These are phyloP conservation scores for Apis florea DNA, from an alignment of 1,140 invertebrate species.

Conservation along the genomic window DNA sequence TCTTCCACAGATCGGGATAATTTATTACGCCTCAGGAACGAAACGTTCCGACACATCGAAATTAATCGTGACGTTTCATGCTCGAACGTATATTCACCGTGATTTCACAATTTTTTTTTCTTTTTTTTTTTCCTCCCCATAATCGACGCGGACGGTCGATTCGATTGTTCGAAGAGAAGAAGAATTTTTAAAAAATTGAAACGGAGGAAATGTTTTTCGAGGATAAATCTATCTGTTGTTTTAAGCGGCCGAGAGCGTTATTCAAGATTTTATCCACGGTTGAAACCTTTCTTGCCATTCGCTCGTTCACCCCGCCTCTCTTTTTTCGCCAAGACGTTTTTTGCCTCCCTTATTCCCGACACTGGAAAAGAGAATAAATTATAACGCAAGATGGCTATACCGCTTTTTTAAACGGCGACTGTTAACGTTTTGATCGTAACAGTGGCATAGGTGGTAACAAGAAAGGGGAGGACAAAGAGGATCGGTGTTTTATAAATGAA, in stretches of 20 bases:
- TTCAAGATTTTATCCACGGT: slow-evolving; percentile 30
- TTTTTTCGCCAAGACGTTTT: not conserved
- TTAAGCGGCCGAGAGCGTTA: slow-evolving; percentile 12
- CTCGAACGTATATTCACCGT: too few species aligned
- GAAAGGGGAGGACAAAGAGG: too few species aligned
- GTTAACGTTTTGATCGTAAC: slow-evolving; percentile 22
- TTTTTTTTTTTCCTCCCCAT: too few species aligned
- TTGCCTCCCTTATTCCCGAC: not conserved
- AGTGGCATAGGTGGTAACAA: too few species aligned
- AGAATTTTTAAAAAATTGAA: slow-evolving; percentile 3
- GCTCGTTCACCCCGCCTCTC: not conserved
- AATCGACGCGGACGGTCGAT: too few species aligned
- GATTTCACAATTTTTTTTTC: too few species aligned
- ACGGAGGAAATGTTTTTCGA: not conserved
- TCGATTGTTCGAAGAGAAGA: not conserved
- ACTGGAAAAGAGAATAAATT: slow-evolving; percentile 10
- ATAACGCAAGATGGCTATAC: not conserved
- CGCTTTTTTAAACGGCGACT: not conserved
- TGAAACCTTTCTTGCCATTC: slow-evolving; percentile 10
- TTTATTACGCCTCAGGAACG: too few species aligned
- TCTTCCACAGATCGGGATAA: too few species aligned
- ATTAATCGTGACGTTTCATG: too few species aligned
- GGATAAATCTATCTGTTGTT: slow-evolving; percentile 29
- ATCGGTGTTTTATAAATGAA: too few species aligned
- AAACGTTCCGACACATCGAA: too few species aligned